Evolutionary conservation across 1,140 invertebrate genomes (phyloP).

Genomic region (Odontomachus brunneus): DNA sequence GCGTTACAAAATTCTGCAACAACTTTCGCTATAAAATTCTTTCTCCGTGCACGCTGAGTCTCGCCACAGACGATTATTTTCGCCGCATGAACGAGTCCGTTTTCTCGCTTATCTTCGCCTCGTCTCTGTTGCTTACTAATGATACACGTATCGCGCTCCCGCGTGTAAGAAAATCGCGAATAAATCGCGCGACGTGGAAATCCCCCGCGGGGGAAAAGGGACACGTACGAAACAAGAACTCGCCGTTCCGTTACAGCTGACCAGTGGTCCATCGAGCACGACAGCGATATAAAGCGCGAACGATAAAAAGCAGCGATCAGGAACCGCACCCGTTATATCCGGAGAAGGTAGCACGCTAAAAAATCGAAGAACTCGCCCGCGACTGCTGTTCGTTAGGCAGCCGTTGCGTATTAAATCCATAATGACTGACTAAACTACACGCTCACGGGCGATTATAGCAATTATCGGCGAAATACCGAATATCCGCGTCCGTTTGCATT

Average conservation of each 20-base stretch:
- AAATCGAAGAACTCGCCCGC: slow-evolving; percentile 16
- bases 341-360: not conserved
- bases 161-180: too few relatives aligned
- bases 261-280: not conserved
- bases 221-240: not conserved
- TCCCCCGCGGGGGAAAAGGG: not conserved
- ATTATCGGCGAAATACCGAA: slow-evolving; percentile 67
- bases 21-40: too few relatives aligned
- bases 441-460: slow-evolving; percentile 71
- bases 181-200: too few relatives aligned
- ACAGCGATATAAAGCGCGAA: too few relatives aligned
- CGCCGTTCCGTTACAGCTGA: not conserved
- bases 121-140: too few relatives aligned
- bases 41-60: too few relatives aligned
- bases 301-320: not conserved
- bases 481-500: slow-evolving; percentile 58
- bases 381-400: slow-evolving; percentile 69
- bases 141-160: too few relatives aligned
- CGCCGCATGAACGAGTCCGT: too few relatives aligned
- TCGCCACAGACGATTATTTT: too few relatives aligned
- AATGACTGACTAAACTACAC: slow-evolving; percentile 68
- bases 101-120: too few relatives aligned
- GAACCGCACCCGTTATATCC: not conserved
- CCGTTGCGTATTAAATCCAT: slow-evolving; percentile 62
- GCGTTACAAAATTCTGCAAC: too few relatives aligned